Base-by-base conservation (phyloP, 2,797 vertebrate species). In the Aplochiton taeniatus region DNA sequence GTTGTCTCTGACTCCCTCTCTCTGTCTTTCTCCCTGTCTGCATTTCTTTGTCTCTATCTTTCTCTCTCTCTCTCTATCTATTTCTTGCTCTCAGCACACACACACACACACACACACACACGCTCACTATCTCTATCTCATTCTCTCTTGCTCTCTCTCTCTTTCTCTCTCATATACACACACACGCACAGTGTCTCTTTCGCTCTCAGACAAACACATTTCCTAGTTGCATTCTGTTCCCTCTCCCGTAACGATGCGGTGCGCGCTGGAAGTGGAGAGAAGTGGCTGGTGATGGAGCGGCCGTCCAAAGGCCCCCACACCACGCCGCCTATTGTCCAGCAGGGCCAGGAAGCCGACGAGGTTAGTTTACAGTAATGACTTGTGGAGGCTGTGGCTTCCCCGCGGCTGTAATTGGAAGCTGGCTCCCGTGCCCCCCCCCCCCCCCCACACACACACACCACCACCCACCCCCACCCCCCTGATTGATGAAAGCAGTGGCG, bases 221-320 rank as follows among this genome's bases (percentile, higher is more conserved):
- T 11, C 17, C 61, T 50, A 11, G 13, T 4, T 4, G 1, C 47
- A 16, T 47, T 31, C 6, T 31, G 31, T 13, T 9, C 74, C 70
- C 63, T 31, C 61, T 55, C 20, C 76, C 55, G n/a, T 84, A 85
- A 88, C 80, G 78, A 83, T 84, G 63, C 42, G 80, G 76, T 65
- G 41, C 78, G 68, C 81, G 49, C 80, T 71, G 31, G 31, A 31
- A 31, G 71, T 78, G 75, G 66, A 75, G 81, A 81, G 76, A 80
- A 81, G 78, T 77, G 80, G 68, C 80, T 65, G 70, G 78, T 75
- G 83, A 83, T 78, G 76, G 83, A 82, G 83, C 73, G 82, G 69
- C 74, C 66, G 75, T 80, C 77, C 90, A 91, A 90, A 90, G 87
- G 90, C 74, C 72, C 77, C 76, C 83, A 81, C 82, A 84, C 79